Base-by-base conservation (phyloP, 1,140 invertebrate genomes). In the Propsilocerus akamusi region DNA sequence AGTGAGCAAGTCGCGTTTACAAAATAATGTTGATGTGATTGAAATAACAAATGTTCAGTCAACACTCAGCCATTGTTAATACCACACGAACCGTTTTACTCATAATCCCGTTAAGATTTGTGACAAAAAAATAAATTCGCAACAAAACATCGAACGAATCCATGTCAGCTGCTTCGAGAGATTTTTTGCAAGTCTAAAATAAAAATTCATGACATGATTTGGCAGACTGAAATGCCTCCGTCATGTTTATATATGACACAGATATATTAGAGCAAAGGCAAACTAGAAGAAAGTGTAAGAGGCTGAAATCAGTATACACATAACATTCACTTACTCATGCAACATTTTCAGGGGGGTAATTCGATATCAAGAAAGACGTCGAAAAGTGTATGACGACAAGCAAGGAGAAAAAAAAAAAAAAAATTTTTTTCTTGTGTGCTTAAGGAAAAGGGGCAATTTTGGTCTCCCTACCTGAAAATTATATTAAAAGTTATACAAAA, bases 191-290 rank as follows among this genome's bases (percentile, higher is more conserved):
- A 20, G 34, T 6, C 8, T 41, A 20, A 20, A 4, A 41, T 41
- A 41, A 41, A 41, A 41, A 41, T 41, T 41, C 34, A 41, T 41
- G 34, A 41, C 34, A 41, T 41, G 34, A 41, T 41, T 41, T 41
- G 34, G 34, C 34, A 41, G 34, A 20, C 34, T 20, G 10, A n/a
- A 10, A 30, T 10, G 28, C 28, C n/a, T n/a, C n/a, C n/a, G n/a
- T n/a, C n/a, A n/a, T n/a, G n/a, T n/a, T n/a, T n/a, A n/a, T n/a
- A n/a, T n/a, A n/a, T n/a, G n/a, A n/a, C n/a, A n/a, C n/a, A n/a
- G n/a, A n/a, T n/a, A n/a, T n/a, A n/a, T n/a, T n/a, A n/a, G n/a
- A n/a, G n/a, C n/a, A n/a, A n/a, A 30, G 28, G 28, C 28, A 30
- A 30, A 30, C 28, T 12, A 30, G 28, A 30, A 2, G 14, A 7